A percentile compares a stretch with the other conserved stretches of the same genome.
These are phyloP conservation scores for Blastomussa wellsi DNA, from an alignment of 92 coral and sea anemone genomes.

Conservation along the genomic window DNA sequence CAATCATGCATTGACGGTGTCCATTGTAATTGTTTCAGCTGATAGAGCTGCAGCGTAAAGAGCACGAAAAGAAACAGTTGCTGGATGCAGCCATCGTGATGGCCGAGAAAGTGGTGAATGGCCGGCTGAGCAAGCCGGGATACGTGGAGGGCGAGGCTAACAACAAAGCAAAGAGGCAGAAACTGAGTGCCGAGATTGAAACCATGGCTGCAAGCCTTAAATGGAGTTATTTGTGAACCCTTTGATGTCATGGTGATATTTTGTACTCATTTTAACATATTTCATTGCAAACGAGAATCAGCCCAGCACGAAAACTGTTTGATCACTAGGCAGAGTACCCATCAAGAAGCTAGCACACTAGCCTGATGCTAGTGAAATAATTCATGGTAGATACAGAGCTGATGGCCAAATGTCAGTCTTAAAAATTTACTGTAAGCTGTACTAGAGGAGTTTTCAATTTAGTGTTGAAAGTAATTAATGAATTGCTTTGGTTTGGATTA, in stretches of 20 bases:
- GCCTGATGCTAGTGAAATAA: too few species aligned
- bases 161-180: conserved; percentile 87
- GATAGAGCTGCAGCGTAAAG: conserved; percentile 92
- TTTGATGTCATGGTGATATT: conserved; percentile 22
- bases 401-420: too few species aligned
- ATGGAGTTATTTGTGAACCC: conserved; percentile 21
- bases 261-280: not conserved
- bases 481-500: too few species aligned
- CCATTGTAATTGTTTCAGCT: conserved; percentile 48
- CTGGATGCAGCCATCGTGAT: conserved; percentile 86
- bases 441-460: too few species aligned
- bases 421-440: too few species aligned
- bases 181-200: conserved; percentile 87
- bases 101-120: conserved; percentile 95
- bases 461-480: too few species aligned
- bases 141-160: conserved; percentile 83
- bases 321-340: too few species aligned
- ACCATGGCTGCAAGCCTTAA: conserved; percentile 74
- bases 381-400: too few species aligned
- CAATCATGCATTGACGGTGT: not conserved
- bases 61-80: conserved; percentile 83
- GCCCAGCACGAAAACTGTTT: not conserved
- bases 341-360: too few species aligned
- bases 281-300: not conserved
- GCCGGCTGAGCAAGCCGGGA: conserved; percentile 86